phyloP scores from a whole-genome alignment of 2,888 invertebrate genomes.

The Drosophila emarginata region DNA sequence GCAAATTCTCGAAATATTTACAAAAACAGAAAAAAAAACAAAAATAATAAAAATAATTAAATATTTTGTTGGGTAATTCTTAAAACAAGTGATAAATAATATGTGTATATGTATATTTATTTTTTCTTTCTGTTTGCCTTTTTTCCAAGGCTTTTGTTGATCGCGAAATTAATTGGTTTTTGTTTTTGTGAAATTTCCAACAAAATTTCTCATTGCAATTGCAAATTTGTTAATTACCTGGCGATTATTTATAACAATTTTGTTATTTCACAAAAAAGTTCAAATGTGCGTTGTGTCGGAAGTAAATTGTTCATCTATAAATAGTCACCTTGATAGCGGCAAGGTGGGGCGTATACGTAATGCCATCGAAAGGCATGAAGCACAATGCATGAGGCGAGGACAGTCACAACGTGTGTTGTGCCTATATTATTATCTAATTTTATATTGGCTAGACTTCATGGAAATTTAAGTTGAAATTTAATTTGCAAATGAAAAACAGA shows the following conservation, averaged over 20 bases:
- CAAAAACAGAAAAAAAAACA: slow-evolving; percentile 13
- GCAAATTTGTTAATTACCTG: slow-evolving; percentile 35
- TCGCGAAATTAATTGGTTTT: slow-evolving; percentile 9
- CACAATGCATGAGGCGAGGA: slow-evolving; percentile 19
- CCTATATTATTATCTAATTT: background rate
- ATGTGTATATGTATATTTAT: slow-evolving; percentile 2
- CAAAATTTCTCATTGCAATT: slow-evolving; percentile 33
- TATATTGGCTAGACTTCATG: background rate
- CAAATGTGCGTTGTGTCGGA: slow-evolving; percentile 68
- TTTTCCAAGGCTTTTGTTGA: slow-evolving; percentile 23
- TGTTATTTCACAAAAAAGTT: slow-evolving; percentile 50
- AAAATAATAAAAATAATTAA: background rate
- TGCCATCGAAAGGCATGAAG: slow-evolving; percentile 26
- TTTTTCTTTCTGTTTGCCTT: background rate
- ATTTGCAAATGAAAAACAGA: background rate
- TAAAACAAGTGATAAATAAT: slow-evolving; percentile 14
- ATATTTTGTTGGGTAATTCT: slow-evolving; percentile 53
- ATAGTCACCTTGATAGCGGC: slow-evolving; percentile 45
- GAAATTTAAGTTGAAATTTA: background rate
- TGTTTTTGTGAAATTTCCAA: slow-evolving; percentile 21
- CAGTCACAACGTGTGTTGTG: background rate
- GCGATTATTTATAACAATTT: slow-evolving; percentile 52
- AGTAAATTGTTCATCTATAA: slow-evolving; percentile 63
- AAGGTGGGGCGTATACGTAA: slow-evolving; percentile 62
- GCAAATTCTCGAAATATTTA: slow-evolving; percentile 35